Percentiles rank a stretch among this genome's conserved stretches.
phyloP scores from a whole-genome alignment of 2,797 vertebrate species.

The Myoxocephalus aenaeus region DNA sequence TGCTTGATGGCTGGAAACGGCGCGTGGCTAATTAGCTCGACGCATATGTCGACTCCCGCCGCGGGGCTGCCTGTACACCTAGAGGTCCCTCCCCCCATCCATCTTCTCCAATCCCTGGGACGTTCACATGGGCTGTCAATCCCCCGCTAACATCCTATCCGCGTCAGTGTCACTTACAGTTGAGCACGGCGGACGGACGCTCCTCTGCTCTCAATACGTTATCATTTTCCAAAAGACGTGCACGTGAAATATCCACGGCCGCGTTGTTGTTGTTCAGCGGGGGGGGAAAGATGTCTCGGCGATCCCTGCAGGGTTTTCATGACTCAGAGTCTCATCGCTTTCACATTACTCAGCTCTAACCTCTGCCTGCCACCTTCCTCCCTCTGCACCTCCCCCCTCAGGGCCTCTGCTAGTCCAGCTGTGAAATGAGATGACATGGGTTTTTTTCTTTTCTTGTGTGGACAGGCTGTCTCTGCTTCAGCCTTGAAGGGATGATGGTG shows the following conservation, averaged over 20 bases:
- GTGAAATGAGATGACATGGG: constrained; percentile 53
- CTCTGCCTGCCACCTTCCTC: constrained; percentile 37
- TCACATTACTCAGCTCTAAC: constrained; percentile 68
- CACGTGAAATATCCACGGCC: constrained; percentile 14
- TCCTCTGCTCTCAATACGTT: constrained; percentile 2
- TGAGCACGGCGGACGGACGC: not conserved
- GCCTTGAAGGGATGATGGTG: constrained; percentile 17
- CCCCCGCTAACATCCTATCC: constrained; percentile 33
- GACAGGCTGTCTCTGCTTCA: constrained; percentile 16
- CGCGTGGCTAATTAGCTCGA: constrained; percentile 52
- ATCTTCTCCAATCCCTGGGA: constrained; percentile 29
- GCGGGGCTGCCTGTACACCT: constrained; percentile 33
- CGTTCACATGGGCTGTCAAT: constrained; percentile 38
- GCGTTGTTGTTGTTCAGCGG: constrained; percentile 22
- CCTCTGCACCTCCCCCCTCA: constrained; percentile 6
- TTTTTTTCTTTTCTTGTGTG: constrained; percentile 12
- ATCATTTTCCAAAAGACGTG: not conserved
- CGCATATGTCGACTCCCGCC: constrained; percentile 42
- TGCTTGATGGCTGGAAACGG: constrained; percentile 53
- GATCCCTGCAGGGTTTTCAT: constrained; percentile 49
- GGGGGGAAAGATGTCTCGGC: constrained; percentile 33
- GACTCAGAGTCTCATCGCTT: constrained; percentile 62
- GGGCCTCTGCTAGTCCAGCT: constrained; percentile 40
- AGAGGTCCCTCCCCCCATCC: not conserved
- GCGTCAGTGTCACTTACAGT: constrained; percentile 41